phyloP scores from a whole-genome alignment of 2,888 invertebrate species.

The Mongoloraphidia duomilia region DNA sequence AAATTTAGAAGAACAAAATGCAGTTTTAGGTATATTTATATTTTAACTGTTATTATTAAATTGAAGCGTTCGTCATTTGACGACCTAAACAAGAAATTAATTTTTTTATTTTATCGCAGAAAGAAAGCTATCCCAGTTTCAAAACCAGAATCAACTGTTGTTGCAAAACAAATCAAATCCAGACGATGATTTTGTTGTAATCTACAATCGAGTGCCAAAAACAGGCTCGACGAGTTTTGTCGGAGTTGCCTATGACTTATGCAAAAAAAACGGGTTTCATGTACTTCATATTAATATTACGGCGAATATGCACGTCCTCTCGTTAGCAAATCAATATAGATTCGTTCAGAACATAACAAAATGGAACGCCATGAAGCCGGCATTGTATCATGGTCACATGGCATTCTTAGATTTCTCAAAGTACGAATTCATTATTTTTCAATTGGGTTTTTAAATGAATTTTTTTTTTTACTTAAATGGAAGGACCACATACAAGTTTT shows the following conservation, averaged over 20 bases:
- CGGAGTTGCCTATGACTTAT: conserved; percentile 77
- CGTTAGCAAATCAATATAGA: conserved; percentile 75
- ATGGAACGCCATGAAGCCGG: conserved; percentile 85
- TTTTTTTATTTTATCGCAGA: conserved; percentile 21
- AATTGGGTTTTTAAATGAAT: too few species aligned
- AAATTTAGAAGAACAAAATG: conserved; percentile 26
- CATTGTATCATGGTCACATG: conserved; percentile 94
- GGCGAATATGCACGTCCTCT: conserved; percentile 89
- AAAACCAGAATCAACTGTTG: conserved; percentile 19
- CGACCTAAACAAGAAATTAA: not conserved
- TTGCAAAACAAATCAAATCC: conserved; percentile 23
- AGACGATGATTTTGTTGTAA: conserved; percentile 60
- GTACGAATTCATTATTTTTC: conserved; percentile 35
- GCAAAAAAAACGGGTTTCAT: conserved; percentile 63
- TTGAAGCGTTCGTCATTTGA: conserved; percentile 5
- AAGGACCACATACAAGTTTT: too few species aligned
- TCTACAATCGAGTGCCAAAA: conserved; percentile 94
- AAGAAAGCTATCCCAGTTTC: conserved; percentile 22
- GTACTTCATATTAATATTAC: conserved; percentile 92
- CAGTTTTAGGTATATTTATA: conserved; percentile 24
- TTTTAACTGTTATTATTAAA: not conserved
- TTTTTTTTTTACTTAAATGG: too few species aligned
- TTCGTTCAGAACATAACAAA: conserved; percentile 82
- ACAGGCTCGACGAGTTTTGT: conserved; percentile 95
- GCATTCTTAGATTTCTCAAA: conserved; percentile 90